Evolutionary conservation across 2,888 invertebrate species (phyloP), one percentile per base, ranked within the genome.

Genomic region (Xanthostigma xanthostigma): DNA sequence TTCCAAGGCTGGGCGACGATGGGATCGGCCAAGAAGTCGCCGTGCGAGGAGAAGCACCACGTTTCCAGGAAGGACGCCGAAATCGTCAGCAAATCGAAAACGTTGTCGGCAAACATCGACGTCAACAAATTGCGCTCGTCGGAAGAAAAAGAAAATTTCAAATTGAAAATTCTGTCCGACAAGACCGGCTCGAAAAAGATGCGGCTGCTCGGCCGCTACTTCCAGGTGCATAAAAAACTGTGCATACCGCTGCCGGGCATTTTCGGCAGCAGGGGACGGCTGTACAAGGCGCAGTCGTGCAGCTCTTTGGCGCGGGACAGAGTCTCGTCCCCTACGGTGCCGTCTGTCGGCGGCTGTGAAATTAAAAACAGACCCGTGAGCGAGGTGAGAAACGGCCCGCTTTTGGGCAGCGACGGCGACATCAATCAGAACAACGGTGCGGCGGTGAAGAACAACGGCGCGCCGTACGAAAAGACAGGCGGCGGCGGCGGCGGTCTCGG

Each of bases 171-270:
- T 47, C 55, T 64, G 59, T 60, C 60, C 60, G 58, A 62, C 41
- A 55, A 57, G 50, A 54, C 59, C 44, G 55, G 60, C 41, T 68
- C 68, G 58, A 73, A 68, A 64, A 79, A 75, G 61, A 74, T 75
- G 63, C 71, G 74, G 14, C 66, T 81, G 55, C 67, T 82, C 41
- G 78, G 79, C 42, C 76, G 79, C 51, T 82, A 81, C 58, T 79
- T 82, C 61, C 80, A 81, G 51, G 76, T 82, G 47, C 78, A 78
- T 58, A 76, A 75, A 59, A 77, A 77, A 62, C 62, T 79, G n/a
- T 78, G 76, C 60, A 70, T 77, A 50, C 78, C 78, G 3, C 56
- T 78, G 50, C 74, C 78, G 1, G 73, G 73, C 13, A 59, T 76
- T 39, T 72, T 76, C 54, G 69, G 69, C 41, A 69, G 69, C 41